Base-by-base conservation (phyloP, 2,797 vertebrate genomes). In the Esox lucius region DNA sequence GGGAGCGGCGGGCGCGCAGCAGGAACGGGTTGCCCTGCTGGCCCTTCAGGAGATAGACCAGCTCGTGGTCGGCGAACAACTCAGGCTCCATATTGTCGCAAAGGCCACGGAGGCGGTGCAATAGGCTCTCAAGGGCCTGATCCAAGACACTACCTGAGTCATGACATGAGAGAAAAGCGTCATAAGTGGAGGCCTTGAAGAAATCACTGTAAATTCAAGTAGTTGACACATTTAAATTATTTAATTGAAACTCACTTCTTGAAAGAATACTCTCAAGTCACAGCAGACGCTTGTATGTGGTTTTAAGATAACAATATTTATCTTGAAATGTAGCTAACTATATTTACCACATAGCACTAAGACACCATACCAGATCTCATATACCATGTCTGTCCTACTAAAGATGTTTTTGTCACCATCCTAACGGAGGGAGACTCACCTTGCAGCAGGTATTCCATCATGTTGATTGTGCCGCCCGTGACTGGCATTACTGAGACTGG, bases 61-160 rank as follows among this genome's bases (percentile, higher is more conserved):
- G 94, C 86, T 99, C 98, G 9, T 98, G 97, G 81, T 99, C 98
- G 2, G 95, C 90, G 51, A 99, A 99, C 5, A 92, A 95, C 90
- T 99, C 96, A 0, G 97, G 95, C 83, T 99, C 97, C 94, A 98
- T 97, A 92, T 97, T 99, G 91, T 99, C 98, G 74, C 97, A 99
- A 11, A 99, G 91, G 72, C 97, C 98, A 68, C 96, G 94, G 67
- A 99, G 95, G 0, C 98, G 96, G 85, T 98, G 97, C 75, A 97
- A 87, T 1, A 99, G 94, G 86, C 97, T 98, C 78, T 99, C 97
- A 79, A 99, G 86, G 35, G 97, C 95, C 88, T 97, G 96, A 84
- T 99, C 98, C 83, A 98, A 83, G 35, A 99, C 96, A 70, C 97
- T 98, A 17, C 98, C 98, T 98, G 80, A n/a, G 17, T 48, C 12